Conservation (phyloP, 1,140 invertebrate genomes). For the Drosophila prosaltans region DNA sequence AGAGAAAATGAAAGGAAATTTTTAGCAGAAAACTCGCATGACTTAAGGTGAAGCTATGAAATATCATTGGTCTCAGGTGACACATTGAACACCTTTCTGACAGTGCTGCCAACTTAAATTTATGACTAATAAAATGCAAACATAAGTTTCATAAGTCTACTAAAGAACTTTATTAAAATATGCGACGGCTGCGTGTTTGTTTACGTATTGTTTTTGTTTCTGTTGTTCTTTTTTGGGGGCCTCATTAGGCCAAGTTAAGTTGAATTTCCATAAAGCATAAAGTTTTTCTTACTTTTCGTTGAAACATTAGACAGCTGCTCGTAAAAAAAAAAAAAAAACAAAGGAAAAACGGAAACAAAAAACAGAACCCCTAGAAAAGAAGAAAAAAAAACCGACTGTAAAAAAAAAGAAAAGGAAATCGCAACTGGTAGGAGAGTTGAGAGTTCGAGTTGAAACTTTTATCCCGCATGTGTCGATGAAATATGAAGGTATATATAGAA, state of each 20-base stretch:
- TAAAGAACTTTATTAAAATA: constrained; percentile 76
- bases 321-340: constrained; percentile 62
- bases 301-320: constrained; percentile 63
- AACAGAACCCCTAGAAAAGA: constrained; percentile 18
- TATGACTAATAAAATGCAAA: constrained; percentile 73
- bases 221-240: constrained; percentile 26
- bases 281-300: constrained; percentile 31
- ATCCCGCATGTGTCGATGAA: constrained; percentile 48
- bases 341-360: constrained; percentile 61
- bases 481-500: constrained; percentile 63
- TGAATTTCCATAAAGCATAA: constrained; percentile 77
- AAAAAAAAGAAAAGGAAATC: constrained; percentile 34
- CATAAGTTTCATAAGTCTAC: constrained; percentile 57
- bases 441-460: constrained; percentile 52
- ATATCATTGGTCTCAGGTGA: constrained; percentile 67
- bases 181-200: constrained; percentile 43
- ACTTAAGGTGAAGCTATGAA: constrained; percentile 48
- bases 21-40: not conserved
- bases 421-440: constrained; percentile 7
- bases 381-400: not conserved
- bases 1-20: not conserved
- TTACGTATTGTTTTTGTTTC: constrained; percentile 26
- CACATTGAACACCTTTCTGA: constrained; percentile 27
- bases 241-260: constrained; percentile 72
- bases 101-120: constrained; percentile 51